Evolutionary conservation across 2,888 invertebrate genomes (phyloP), one percentile per base, ranked within the genome.

Genomic region (Lampropteryx suffumata): DNA sequence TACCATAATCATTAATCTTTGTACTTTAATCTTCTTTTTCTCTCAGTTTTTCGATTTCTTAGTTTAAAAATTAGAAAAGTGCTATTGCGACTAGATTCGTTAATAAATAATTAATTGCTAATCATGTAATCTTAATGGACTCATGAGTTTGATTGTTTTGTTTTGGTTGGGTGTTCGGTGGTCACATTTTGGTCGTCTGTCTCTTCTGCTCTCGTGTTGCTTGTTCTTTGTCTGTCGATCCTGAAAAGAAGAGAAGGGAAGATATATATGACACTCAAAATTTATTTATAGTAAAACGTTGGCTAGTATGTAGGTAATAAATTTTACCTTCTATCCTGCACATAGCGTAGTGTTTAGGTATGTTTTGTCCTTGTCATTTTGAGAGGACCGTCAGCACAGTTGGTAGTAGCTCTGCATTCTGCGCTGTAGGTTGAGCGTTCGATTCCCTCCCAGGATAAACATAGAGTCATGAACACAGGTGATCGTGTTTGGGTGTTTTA

Each of bases 61-160:
- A 77, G 53, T 64, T 62, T 72, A 75, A 71, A 68, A 74, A 83
- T 82, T 75, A 80, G 83, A 83, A 80, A 82, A 86, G 85, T 87
- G 87, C 87, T 87, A 83, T 80, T 73, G 81, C 81, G 89, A 90
- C 89, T 90, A 90, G 89, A 90, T 82, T 90, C 82, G 89, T 89
- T 79, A 71, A 76, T 83, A 79, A 82, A 79, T 79, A 79, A 78
- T 73, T 88, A 85, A 88, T 86, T 86, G 82, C 61, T 63, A 74
- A 84, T 89, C 87, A 89, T 85, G 87, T 86, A 74, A 82, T 82
- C 86, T 78, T 76, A 67, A 42, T 49, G 55, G 85, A 84, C 64
- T 82, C 86, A 84, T 88, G 84, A 84, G 80, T 87, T 74, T 73
- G 75, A 65, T 66, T 67, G 66, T 73, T 66, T 71, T 75, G 68